Conservation (phyloP, 2,797 vertebrate genomes). For the Schizothorax lantsangensis region DNA sequence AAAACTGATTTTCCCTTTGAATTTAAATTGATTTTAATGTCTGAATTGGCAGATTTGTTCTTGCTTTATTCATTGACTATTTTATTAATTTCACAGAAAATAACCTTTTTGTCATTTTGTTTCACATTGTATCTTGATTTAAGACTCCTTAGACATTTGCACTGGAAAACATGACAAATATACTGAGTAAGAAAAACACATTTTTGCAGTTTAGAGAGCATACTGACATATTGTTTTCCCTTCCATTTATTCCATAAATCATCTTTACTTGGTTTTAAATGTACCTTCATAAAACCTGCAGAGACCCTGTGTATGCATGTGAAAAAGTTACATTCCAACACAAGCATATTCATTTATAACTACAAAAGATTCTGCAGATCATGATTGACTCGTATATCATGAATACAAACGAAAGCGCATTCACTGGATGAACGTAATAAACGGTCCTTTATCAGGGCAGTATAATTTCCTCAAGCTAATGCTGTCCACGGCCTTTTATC, state of each 20-base stretch:
- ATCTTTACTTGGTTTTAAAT: background rate
- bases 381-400: background rate
- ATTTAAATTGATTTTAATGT: background rate
- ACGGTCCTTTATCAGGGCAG: background rate
- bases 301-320: background rate
- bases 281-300: background rate
- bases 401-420: background rate
- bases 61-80: background rate
- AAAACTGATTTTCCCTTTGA: background rate
- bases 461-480: conserved; percentile 1
- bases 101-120: background rate
- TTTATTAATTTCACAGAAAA: background rate
- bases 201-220: background rate
- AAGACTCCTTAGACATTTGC: background rate
- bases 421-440: background rate
- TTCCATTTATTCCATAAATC: background rate
- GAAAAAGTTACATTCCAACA: background rate
- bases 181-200: no score
- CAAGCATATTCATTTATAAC: background rate
- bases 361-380: background rate
- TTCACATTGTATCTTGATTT: background rate
- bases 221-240: background rate
- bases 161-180: background rate
- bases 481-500: conserved; percentile 28
- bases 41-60: background rate